These are phyloP conservation scores for Cybosia mesomella DNA, from an alignment of 2,888 invertebrate species.

Conservation along the genomic window DNA sequence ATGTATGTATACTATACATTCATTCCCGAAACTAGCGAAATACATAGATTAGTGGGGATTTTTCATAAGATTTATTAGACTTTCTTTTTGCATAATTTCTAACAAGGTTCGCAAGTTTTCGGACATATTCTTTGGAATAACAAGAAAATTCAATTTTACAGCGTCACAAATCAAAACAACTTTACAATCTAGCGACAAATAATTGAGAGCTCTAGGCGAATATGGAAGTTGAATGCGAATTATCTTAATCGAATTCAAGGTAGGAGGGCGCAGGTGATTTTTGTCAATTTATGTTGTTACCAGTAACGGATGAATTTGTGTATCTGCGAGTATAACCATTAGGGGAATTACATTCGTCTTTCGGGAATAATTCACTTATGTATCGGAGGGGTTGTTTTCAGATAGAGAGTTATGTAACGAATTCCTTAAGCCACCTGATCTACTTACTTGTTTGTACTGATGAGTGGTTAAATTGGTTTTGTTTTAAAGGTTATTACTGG, in stretches of 20 bases:
- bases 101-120: too few species aligned
- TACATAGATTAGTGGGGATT: too few species aligned
- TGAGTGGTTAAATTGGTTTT: neutral
- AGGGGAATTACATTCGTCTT: neutral
- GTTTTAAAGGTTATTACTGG: neutral
- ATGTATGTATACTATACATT: too few species aligned
- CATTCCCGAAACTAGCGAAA: too few species aligned
- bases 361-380: slow-evolving; percentile 1
- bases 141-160: too few species aligned
- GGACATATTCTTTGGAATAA: too few species aligned
- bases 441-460: neutral
- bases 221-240: neutral
- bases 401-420: neutral
- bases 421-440: neutral
- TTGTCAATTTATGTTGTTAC: slow-evolving; percentile 5
- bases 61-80: too few species aligned
- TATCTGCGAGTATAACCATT: neutral
- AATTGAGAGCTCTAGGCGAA: neutral
- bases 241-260: neutral
- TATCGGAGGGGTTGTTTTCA: neutral
- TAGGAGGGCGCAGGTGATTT: neutral
- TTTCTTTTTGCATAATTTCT: too few species aligned
- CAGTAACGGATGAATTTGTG: neutral
- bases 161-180: neutral
- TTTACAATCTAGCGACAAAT: neutral